A percentile compares a stretch with the other conserved stretches of the same genome.
phyloP scores from a whole-genome alignment of 2,113 vertebrate genomes.

The Leuciscus idus region DNA sequence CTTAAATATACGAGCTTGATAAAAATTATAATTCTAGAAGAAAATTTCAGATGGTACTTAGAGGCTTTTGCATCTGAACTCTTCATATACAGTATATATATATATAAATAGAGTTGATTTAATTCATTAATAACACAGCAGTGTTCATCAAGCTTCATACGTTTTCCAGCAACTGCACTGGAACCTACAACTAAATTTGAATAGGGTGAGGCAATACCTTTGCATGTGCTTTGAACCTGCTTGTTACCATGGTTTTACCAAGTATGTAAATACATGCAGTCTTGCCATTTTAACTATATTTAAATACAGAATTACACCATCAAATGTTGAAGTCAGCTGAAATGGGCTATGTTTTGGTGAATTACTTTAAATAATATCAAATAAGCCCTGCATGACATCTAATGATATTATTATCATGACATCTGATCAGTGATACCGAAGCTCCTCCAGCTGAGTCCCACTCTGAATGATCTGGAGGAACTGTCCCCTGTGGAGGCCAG shows the following conservation, averaged over 20 bases:
- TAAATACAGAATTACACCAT: no score
- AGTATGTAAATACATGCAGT: constrained; percentile 53
- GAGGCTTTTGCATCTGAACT: no score
- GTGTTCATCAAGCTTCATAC: background rate
- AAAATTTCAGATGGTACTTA: no score
- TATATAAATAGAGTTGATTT: background rate
- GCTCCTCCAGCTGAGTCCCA: constrained; percentile 57
- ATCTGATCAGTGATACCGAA: constrained; percentile 36
- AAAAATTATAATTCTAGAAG: no score
- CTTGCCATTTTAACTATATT: no score
- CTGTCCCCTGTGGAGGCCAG: constrained; percentile 60
- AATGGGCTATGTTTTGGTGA: no score
- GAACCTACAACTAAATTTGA: constrained; percentile 67
- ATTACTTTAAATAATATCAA: no score
- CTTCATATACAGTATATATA: no score
- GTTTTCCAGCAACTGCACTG: background rate
- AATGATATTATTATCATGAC: no score
- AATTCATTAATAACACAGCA: background rate
- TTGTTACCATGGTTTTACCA: constrained; percentile 42
- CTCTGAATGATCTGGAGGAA: constrained; percentile 72
- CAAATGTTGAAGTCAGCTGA: no score
- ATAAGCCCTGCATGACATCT: no score
- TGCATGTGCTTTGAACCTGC: constrained; percentile 65
- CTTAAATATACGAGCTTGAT: no score
- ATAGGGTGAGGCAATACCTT: constrained; percentile 65